Conservation (phyloP, 2,888 invertebrate species). For the Ophion obscuratus region DNA sequence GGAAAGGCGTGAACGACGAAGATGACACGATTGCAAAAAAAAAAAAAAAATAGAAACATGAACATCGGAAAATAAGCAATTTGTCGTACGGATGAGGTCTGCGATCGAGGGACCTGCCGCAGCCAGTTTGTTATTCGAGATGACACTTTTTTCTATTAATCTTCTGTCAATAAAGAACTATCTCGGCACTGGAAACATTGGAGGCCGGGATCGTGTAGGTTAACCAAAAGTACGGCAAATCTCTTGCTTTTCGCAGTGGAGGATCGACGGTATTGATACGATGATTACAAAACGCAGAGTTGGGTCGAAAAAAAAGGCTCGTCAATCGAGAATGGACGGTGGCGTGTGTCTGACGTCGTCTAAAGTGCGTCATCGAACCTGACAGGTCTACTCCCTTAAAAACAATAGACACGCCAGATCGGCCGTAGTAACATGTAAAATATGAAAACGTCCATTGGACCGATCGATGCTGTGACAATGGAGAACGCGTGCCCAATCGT, state of each 20-base stretch:
- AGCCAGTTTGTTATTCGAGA: too few species aligned
- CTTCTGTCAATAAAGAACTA: too few species aligned
- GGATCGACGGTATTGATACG: neutral
- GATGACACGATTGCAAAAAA: neutral
- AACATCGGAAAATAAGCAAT: neutral
- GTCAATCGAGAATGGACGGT: neutral
- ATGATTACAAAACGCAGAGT: neutral
- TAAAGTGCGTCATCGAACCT: neutral
- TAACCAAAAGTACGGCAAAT: too few species aligned
- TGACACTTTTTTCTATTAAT: too few species aligned
- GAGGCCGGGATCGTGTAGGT: too few species aligned
- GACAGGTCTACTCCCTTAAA: neutral
- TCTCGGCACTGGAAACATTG: too few species aligned
- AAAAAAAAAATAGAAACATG: neutral
- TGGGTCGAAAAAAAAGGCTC: neutral
- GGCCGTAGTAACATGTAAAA: slow-evolving; percentile 36
- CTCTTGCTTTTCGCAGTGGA: too few species aligned
- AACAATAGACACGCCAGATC: slow-evolving; percentile 21
- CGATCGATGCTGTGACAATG: slow-evolving; percentile 50
- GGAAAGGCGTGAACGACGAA: neutral
- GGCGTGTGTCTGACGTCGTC: neutral
- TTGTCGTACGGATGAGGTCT: too few species aligned
- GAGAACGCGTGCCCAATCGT: slow-evolving; percentile 64
- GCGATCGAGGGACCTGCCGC: too few species aligned
- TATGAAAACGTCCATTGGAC: slow-evolving; percentile 42